Base-by-base conservation (phyloP, 2,888 invertebrate genomes). In the Noctua comes region DNA sequence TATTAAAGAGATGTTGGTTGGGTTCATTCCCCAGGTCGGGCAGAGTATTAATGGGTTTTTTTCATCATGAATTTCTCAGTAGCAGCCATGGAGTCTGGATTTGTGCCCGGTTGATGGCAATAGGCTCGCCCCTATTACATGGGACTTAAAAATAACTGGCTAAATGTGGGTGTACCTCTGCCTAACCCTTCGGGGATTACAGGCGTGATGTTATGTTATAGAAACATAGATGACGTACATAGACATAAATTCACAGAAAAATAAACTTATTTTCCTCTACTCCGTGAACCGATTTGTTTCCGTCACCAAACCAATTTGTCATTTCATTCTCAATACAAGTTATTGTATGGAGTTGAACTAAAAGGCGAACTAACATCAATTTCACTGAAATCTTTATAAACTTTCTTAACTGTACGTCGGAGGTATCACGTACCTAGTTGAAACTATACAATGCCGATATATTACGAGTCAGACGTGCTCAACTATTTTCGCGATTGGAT, bases 331-430 rank as follows among this genome's bases (percentile, higher is more conserved):
- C 74, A 72, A 86, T 86, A 86, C 71, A 83, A 76, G 85, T 82
- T 84, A 85, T 82, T 82, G 40, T 83, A 73, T 57, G 43, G 59
- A 79, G 77, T 82, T 77, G 43, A 84, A 78, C 79, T 79, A 78
- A 75, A 83, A 72, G 57, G 72, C 65, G 74, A 83, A 79, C 79
- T 77, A 79, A 87, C 88, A 87, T 87, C 81, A 81, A 81, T 86
- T 87, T 85, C 57, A 71, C 36, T 70, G 83, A 80, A 83, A 80
- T 88, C 79, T 86, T 83, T 85, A 77, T 82, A 86, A 81, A 87
- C 68, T 77, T 86, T 77, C 51, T 66, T 24, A 76, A 86, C 76
- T 86, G 73, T 76, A 76, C 69, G 72, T 79, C 69, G 54, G 76
- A 74, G 73, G 69, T 54, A 82, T 78, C 84, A 86, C 81, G 76